phyloP scores from a whole-genome alignment of 2,888 invertebrate species.

The Crocallis elinguaria region DNA sequence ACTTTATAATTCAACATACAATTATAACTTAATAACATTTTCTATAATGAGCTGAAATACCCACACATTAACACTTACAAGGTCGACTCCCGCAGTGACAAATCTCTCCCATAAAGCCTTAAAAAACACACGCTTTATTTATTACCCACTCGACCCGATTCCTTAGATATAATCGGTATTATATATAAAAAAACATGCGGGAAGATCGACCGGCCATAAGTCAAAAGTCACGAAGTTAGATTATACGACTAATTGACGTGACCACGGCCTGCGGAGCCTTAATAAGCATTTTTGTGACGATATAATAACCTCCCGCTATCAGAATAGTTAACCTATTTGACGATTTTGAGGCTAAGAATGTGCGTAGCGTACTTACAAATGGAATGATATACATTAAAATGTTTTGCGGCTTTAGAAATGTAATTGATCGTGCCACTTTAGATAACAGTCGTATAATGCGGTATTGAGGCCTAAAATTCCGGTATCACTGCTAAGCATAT shows the following conservation, averaged over 20 bases:
- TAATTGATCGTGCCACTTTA: background rate
- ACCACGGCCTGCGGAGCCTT: conserved; percentile 69
- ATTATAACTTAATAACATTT: conserved; percentile 14
- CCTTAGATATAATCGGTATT: conserved; percentile 61
- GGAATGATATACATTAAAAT: conserved; percentile 4
- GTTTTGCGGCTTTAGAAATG: background rate
- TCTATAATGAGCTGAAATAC: conserved; percentile 23
- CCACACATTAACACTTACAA: conserved; percentile 33
- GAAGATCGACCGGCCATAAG: conserved; percentile 77
- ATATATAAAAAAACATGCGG: conserved; percentile 55
- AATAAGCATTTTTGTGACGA: conserved; percentile 80
- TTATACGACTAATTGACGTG: conserved; percentile 77
- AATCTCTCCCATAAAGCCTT: conserved; percentile 48
- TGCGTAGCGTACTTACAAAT: background rate
- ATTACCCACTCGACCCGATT: conserved; percentile 56
- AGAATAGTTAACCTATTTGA: conserved; percentile 81
- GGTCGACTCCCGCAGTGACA: conserved; percentile 45
- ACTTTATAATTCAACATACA: background rate
- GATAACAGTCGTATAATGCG: background rate
- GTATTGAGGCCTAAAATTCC: background rate
- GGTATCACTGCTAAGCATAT: too few species aligned
- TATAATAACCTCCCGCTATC: conserved; percentile 71
- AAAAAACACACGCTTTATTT: conserved; percentile 63
- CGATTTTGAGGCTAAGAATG: conserved; percentile 8
- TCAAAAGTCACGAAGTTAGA: conserved; percentile 80